These are phyloP conservation scores for Mormoops blainvillei DNA, from an alignment of 2,113 vertebrate species.

Conservation along the genomic window DNA sequence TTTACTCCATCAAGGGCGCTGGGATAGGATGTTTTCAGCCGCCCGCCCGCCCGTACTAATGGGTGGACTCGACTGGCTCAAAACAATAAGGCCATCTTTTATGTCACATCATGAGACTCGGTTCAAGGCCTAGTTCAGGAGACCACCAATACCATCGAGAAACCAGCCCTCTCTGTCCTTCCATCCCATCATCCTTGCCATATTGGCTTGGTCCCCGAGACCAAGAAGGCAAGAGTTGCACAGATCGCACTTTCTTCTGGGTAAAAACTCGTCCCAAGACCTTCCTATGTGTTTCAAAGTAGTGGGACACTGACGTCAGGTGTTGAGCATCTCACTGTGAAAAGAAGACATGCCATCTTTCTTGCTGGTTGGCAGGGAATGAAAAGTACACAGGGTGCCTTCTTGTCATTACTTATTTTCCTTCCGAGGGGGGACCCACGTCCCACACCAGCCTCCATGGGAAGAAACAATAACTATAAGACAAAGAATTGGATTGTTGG, in stretches of 20 bases:
- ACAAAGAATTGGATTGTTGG: not conserved
- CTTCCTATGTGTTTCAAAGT: not conserved
- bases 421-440: not conserved
- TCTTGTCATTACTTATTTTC: not conserved
- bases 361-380: constrained; percentile 30
- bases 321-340: not conserved
- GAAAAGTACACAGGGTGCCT: not conserved
- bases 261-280: not conserved
- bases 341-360: not conserved
- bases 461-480: not conserved
- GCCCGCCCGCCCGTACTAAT: not conserved
- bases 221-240: not conserved
- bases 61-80: not conserved
- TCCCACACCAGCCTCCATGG: rapidly evolving
- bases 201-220: rapidly evolving
- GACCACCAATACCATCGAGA: not conserved
- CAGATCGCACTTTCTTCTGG: not conserved
- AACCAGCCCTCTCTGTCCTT: not conserved
- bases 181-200: not conserved
- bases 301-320: not conserved
- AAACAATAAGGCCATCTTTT: not conserved
- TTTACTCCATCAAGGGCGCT: not conserved
- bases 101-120: not conserved
- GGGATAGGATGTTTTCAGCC: not conserved
- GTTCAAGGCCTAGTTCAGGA: not conserved